Evolutionary conservation across 2,113 vertebrate species (phyloP).

Genomic region (Gavialis gangeticus): DNA sequence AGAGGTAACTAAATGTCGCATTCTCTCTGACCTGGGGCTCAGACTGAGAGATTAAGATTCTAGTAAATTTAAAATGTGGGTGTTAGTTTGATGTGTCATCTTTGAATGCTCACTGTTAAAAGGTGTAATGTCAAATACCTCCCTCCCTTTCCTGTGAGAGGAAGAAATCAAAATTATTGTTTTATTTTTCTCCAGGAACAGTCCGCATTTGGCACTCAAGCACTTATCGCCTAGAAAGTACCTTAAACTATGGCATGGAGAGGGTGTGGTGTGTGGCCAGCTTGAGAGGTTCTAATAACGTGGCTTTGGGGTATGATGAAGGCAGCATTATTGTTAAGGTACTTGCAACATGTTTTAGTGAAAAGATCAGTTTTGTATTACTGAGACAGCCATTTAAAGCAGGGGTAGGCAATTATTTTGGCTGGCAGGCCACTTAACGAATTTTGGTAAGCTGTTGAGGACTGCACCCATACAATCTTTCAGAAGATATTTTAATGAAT

Average conservation of each 20-base stretch:
- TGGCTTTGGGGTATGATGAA: slow-evolving; percentile 96
- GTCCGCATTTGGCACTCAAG: slow-evolving; percentile 99
- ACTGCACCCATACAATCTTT: no score
- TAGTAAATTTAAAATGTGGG: neutral
- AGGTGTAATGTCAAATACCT: neutral
- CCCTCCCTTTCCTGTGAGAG: rapidly evolving
- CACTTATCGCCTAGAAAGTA: slow-evolving; percentile 96
- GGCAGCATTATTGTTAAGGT: slow-evolving; percentile 99
- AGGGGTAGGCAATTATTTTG: no score
- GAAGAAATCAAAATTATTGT: neutral
- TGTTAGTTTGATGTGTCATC: neutral
- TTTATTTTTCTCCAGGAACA: slow-evolving; percentile 82
- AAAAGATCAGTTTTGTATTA: neutral
- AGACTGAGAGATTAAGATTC: neutral
- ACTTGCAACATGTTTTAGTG: neutral
- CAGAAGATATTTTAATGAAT: no score
- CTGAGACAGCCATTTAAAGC: neutral
- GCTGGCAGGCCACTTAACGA: no score
- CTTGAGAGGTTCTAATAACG: slow-evolving; percentile 95
- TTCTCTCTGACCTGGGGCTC: neutral
- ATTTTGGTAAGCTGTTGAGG: no score
- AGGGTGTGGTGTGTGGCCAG: slow-evolving; percentile 97
- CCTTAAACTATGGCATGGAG: slow-evolving; percentile 98
- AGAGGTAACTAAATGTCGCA: no score
- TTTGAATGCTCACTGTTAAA: neutral